These are phyloP conservation scores for Cydia strobilella DNA, from an alignment of 1,140 invertebrate genomes.

Conservation along the genomic window DNA sequence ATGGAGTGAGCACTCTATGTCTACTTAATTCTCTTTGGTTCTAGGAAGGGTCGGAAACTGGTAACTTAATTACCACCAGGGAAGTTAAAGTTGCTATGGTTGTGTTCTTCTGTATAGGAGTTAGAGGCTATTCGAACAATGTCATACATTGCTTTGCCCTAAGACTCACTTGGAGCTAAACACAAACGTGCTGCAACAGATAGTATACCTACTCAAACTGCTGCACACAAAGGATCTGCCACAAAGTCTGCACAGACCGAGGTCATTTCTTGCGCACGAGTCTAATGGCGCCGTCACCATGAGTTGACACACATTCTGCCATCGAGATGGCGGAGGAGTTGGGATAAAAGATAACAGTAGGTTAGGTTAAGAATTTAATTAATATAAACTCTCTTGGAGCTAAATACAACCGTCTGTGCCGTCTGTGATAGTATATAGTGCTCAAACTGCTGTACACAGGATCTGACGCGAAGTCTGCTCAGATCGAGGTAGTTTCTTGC, in stretches of 20 bases:
- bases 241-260: conserved; percentile 89
- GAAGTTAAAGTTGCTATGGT: too few relatives aligned
- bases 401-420: conserved; percentile 88
- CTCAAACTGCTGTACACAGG: conserved; percentile 89
- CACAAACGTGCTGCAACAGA: conserved; percentile 88
- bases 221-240: conserved; percentile 90
- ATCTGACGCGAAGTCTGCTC: conserved; percentile 93
- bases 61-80: too few relatives aligned
- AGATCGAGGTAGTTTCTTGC: conserved; percentile 87
- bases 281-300: conserved; percentile 86
- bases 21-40: too few relatives aligned
- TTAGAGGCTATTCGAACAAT: too few relatives aligned
- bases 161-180: conserved; percentile 84
- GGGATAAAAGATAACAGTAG: too few relatives aligned
- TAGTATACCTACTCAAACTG: conserved; percentile 92
- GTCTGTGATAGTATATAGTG: conserved; percentile 90
- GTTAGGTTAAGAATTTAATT: too few relatives aligned
- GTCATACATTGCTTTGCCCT: too few relatives aligned
- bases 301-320: too few relatives aligned
- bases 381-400: conserved; percentile 79
- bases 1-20: too few relatives aligned
- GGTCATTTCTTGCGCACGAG: conserved; percentile 90
- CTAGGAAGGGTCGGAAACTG: too few relatives aligned
- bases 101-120: too few relatives aligned
- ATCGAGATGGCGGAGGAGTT: too few relatives aligned